Conservation (phyloP, 1,140 invertebrate genomes). For the Aphaenogaster rudis region DNA sequence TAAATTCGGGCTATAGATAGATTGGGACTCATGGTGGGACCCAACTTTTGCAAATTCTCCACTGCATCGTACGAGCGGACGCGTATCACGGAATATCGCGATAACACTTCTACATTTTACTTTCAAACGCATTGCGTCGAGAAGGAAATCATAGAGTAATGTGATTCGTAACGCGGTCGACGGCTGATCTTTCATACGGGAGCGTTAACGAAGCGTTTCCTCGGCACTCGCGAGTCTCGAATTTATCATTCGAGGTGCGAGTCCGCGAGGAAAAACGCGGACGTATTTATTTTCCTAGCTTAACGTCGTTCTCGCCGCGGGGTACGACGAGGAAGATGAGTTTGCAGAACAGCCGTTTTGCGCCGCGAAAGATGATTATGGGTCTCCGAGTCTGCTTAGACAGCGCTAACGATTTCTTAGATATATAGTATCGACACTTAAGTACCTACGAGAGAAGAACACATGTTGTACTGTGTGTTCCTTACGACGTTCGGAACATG, state of each 20-base stretch:
- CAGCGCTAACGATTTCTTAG: slow-evolving; percentile 55
- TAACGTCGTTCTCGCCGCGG: slow-evolving; percentile 8
- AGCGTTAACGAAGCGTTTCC: slow-evolving; percentile 55
- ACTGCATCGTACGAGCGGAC: slow-evolving; percentile 32
- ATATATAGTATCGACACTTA: slow-evolving; percentile 67
- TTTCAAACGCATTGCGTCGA: neutral
- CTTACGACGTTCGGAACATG: slow-evolving; percentile 70
- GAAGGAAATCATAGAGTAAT: neutral
- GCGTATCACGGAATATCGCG: slow-evolving; percentile 12
- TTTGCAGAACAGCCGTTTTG: slow-evolving; percentile 40
- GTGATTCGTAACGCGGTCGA: slow-evolving; percentile 18
- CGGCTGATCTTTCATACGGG: slow-evolving; percentile 33
- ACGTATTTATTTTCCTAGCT: slow-evolving; percentile 53
- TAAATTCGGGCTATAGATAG: neutral
- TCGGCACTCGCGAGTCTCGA: slow-evolving; percentile 23
- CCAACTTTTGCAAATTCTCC: slow-evolving; percentile 24
- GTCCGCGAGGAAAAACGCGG: slow-evolving; percentile 43
- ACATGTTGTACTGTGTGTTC: slow-evolving; percentile 49
- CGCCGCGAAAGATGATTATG: slow-evolving; percentile 16
- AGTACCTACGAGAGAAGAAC: slow-evolving; percentile 63
- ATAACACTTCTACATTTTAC: neutral
- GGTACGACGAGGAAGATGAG: slow-evolving; percentile 19
- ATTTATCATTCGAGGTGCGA: neutral
- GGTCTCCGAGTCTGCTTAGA: slow-evolving; percentile 43
- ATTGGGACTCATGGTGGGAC: no score